Conservation (phyloP, 2,797 vertebrate genomes). For the Chiloscyllium punctatum region DNA sequence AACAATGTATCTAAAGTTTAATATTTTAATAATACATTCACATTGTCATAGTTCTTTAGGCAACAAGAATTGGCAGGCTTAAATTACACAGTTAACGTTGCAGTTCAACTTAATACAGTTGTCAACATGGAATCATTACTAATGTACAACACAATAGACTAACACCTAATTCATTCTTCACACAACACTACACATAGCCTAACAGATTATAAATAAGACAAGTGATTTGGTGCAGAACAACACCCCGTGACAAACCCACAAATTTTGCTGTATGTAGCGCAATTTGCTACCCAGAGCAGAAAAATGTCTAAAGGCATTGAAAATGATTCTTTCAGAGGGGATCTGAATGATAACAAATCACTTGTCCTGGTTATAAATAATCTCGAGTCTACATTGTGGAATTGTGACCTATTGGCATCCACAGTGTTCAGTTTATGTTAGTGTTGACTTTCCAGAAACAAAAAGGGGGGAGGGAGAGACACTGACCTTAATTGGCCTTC, state of each 20-base stretch:
- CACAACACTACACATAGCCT: neutral
- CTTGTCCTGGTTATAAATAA: conserved; percentile 30
- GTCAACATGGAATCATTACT: conserved; percentile 21
- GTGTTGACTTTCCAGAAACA: neutral
- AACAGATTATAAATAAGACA: conserved; percentile 9
- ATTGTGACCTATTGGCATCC: neutral
- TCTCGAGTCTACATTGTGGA: neutral
- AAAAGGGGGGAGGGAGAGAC: neutral
- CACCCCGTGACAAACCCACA: conserved; percentile 13
- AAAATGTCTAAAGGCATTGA: conserved; percentile 12
- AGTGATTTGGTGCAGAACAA: conserved; percentile 31
- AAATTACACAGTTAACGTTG: neutral
- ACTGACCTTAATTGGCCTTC: neutral
- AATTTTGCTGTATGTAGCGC: conserved; percentile 10
- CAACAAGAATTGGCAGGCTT: conserved; percentile 15
- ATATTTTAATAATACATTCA: neutral
- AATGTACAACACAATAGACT: neutral
- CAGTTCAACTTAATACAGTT: neutral
- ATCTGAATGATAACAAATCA: conserved; percentile 23
- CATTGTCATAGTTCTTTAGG: neutral
- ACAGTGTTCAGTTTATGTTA: conserved; percentile 1
- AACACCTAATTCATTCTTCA: conserved; percentile 29
- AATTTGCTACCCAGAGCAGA: conserved; percentile 25
- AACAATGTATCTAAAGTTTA: neutral
- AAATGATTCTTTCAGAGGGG: conserved; percentile 34